Conservation (phyloP, 2,113 vertebrate species). For the Peucedramus taeniatus region DNA sequence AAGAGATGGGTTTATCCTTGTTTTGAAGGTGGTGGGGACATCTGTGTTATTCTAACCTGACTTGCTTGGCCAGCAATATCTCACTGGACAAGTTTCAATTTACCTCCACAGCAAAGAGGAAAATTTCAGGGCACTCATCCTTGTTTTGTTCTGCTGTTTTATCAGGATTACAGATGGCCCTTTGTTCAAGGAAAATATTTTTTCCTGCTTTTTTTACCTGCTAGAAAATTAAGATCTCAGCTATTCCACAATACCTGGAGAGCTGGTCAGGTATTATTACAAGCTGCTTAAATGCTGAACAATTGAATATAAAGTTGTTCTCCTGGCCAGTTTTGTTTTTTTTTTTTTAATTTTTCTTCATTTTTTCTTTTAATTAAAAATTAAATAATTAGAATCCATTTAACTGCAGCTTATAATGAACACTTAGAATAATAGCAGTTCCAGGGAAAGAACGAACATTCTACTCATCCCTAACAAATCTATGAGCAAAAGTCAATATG, state of each 20-base stretch:
- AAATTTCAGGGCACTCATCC: not conserved
- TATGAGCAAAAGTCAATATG: not conserved
- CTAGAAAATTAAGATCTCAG: not conserved
- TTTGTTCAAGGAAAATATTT: not conserved
- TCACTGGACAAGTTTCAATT: not conserved
- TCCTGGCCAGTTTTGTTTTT: not conserved
- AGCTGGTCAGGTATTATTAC: not conserved
- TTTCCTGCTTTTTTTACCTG: not conserved
- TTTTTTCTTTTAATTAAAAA: not conserved
- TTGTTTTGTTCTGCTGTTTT: not conserved
- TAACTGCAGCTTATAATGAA: not conserved
- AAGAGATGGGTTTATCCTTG: not conserved
- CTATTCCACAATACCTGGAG: not conserved
- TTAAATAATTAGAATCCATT: not conserved
- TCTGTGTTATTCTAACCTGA: not conserved
- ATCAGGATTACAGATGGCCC: not conserved
- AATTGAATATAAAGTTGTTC: not conserved
- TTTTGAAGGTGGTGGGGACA: not conserved
- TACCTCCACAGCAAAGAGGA: not conserved
- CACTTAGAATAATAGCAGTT: not conserved
- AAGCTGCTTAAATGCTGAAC: not conserved
- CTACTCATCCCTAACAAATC: not conserved
- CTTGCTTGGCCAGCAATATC: not conserved
- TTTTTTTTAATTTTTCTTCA: accelerated
- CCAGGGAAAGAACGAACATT: not conserved